Base-by-base conservation (phyloP, 2,797 vertebrate species). In the Gobio occitaniae region DNA sequence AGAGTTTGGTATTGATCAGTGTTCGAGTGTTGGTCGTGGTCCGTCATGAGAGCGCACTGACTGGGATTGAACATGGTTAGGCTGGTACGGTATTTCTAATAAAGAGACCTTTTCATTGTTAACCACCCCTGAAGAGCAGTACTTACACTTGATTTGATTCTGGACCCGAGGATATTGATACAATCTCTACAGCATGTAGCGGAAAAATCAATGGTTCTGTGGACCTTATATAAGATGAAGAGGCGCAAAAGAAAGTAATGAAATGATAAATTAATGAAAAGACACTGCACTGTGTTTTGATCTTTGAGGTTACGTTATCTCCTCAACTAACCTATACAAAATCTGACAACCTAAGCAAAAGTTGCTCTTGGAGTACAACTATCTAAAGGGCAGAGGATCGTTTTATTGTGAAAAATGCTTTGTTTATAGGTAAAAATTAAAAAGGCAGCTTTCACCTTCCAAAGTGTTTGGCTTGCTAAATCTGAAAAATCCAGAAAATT, bases 141-240 rank as follows among this genome's bases (percentile, higher is more conserved):
- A 92, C 92, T 91, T 94, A 90, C 91, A 89, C 92, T 93, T 92
- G 91, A 96, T 95, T 94, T 90, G 83, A 95, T 92, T 96, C 94
- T 95, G 92, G 93, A 94, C 95, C 91, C 84, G 91, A 93, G 95
- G 91, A 91, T 96, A 97, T 96, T 96, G 95, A 96, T 96, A 94
- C 91, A 92, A 93, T 93, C 92, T 92, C 89, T 12, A 79, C 92
- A 93, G 87, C 88, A 92, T 88, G 87, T 94, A 91, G 89, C 87
- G 91, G 91, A 93, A 95, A 97, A 88, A 84, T 89, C 83, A 7
- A 88, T 89, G 74, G 41, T 69, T 74, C 50, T 69, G 72, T 84
- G 80, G 41, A 79, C 87, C 82, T 86, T 75, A 70, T 61, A 86
- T 72, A 56, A 92, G 90, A 93, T 93, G 74, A 81, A 76, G 1